phyloP scores from a whole-genome alignment of 2,888 invertebrate genomes.

The Platycnemis pennipes region DNA sequence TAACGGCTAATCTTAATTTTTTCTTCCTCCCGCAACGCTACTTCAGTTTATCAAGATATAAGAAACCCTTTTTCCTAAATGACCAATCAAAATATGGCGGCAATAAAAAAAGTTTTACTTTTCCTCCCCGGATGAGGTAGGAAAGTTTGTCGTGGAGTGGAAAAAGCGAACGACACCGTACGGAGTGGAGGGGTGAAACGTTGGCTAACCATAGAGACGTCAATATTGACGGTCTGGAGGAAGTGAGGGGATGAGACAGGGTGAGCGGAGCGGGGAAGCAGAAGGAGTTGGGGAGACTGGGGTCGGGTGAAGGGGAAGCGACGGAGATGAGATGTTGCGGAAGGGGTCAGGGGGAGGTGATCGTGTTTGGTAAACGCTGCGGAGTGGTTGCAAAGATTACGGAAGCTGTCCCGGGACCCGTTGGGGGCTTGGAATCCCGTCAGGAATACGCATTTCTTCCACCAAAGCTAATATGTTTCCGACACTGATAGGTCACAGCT shows the following conservation, averaged over 20 bases:
- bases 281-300: not conserved
- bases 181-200: conserved; percentile 22
- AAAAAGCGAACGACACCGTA: conserved; percentile 19
- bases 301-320: not conserved
- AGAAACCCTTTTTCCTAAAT: not conserved
- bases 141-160: not conserved
- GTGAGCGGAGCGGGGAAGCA: not conserved
- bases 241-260: conserved; percentile 30
- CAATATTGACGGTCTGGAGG: conserved; percentile 53
- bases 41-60: not conserved
- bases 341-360: not conserved
- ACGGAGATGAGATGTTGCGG: not conserved
- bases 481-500: not conserved
- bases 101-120: conserved; percentile 17
- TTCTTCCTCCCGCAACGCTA: not conserved
- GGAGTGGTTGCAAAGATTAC: conserved; percentile 49
- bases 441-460: not conserved
- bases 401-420: not conserved
- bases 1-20: not conserved
- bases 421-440: not conserved
- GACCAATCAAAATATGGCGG: conserved; percentile 4
- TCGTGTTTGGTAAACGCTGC: conserved; percentile 39
- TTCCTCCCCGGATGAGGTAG: not conserved
- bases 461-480: not conserved
- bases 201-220: conserved; percentile 40